A percentile compares a stretch with the other conserved stretches of the same genome.
Evolutionary conservation across 2,888 invertebrate species (phyloP).

Genomic region (Microctonus brassicae): DNA sequence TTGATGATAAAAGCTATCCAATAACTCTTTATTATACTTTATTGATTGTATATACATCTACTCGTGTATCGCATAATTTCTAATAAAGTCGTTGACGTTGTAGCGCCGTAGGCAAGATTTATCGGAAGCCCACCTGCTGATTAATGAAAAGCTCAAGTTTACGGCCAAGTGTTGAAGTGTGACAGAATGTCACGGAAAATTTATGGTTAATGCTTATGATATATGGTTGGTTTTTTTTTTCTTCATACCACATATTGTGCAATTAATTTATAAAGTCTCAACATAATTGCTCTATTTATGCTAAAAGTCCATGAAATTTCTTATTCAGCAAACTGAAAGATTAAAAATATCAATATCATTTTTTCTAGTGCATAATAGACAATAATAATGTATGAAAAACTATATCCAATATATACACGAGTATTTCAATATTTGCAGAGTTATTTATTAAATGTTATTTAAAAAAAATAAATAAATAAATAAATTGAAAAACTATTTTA

Average conservation of each 20-base stretch:
- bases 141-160: slow-evolving; percentile 48
- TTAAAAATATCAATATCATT: no score
- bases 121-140: slow-evolving; percentile 48
- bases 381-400: no score
- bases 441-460: no score
- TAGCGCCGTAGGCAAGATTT: slow-evolving; percentile 42
- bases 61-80: slow-evolving; percentile 47
- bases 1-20: no score
- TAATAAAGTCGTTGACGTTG: slow-evolving; percentile 45
- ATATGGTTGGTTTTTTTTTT: slow-evolving; percentile 18
- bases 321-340: no score
- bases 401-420: no score
- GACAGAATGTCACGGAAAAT: slow-evolving; percentile 30
- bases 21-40: no score
- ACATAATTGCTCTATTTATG: no score
- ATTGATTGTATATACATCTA: background rate
- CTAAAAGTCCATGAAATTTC: background rate
- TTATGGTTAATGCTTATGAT: slow-evolving; percentile 36
- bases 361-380: no score
- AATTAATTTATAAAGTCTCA: slow-evolving; percentile 13
- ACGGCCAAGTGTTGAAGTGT: slow-evolving; percentile 40
- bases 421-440: no score
- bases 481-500: no score
- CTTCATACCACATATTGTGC: slow-evolving; percentile 8
- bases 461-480: no score